Evolutionary conservation across 2,797 vertebrate species (phyloP), one percentile per base, ranked within the genome.

Genomic region (Cuculus canorus): DNA sequence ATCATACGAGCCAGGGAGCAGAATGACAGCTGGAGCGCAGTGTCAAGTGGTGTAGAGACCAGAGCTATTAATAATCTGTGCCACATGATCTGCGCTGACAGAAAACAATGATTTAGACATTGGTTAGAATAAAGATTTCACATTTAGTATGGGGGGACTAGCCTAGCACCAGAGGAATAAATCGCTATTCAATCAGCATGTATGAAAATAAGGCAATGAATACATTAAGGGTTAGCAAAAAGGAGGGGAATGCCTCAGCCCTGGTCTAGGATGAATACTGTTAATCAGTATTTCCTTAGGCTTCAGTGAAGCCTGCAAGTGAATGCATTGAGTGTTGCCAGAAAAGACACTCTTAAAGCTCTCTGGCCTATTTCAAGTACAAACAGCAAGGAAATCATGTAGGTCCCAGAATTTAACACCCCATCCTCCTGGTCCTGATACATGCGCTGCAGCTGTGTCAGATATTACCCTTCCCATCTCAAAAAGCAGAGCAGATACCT

Each of bases 1-100:
- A 98, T 99, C 98, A 98, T 98, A 98, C 92, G 97, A 98, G 98
- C 97, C 97, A 98, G 96, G 98, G 98, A 98, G 98, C 98, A 95
- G 98, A 99, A 98, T 99, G 99, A 99, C 99, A 99, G 99, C 99
- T 98, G 98, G 99, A 99, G 99, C 99, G 98, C 98, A 97, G 98
- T 99, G 99, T 99, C 99, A 99, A 99, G 99, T 99, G 99, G 98
- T 97, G 97, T 98, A 99, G 98, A 99, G 99, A 99, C 99, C 98
- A 98, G 97, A 98, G 99, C 99, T 99, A 99, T 99, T 99, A 99
- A 99, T 99, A 99, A 99, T 99, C 98, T 98, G 98, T 98, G 98
- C 99, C 99, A 99, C 98, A 98, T 98, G 98, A 99, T 98, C 98
- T 90, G 91, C 76, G 56, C 97, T 25, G 48, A 91, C 88, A 96